Evolutionary conservation across 2,113 vertebrate genomes (phyloP).

Genomic region (Toxotes chatareus): DNA sequence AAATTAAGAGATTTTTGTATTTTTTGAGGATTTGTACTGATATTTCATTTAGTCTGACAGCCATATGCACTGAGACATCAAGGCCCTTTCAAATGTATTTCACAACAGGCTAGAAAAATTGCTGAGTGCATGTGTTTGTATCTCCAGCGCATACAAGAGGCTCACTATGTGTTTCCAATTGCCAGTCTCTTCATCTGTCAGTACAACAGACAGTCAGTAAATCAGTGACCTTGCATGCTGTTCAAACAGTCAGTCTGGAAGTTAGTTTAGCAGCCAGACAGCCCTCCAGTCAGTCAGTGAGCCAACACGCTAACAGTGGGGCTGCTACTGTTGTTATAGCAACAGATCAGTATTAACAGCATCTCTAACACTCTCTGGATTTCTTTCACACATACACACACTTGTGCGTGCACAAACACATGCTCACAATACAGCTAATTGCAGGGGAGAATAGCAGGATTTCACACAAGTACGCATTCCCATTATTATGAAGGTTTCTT

Average conservation of each 20-base stretch:
- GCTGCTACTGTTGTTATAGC: slow-evolving; percentile 65
- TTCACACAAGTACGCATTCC: slow-evolving; percentile 24
- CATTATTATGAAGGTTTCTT: slow-evolving; percentile 38
- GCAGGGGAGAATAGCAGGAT: slow-evolving; percentile 27
- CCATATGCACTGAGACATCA: background rate
- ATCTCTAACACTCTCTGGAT: slow-evolving; percentile 38
- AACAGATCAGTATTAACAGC: slow-evolving; percentile 67
- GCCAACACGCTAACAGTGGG: slow-evolving; percentile 26
- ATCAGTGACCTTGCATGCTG: slow-evolving; percentile 16
- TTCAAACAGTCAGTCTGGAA: background rate
- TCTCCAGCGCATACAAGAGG: background rate
- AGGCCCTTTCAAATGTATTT: background rate
- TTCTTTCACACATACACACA: slow-evolving; percentile 42
- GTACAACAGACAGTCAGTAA: background rate
- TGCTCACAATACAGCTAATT: slow-evolving; percentile 54
- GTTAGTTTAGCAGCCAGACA: slow-evolving; percentile 21
- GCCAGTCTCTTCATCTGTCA: background rate
- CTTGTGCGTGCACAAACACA: background rate
- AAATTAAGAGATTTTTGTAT: too few relatives aligned
- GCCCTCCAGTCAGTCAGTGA: slow-evolving; percentile 33
- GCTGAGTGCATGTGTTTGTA: background rate
- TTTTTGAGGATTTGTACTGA: background rate
- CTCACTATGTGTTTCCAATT: background rate
- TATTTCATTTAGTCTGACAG: background rate
- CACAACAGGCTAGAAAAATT: background rate